Evolutionary conservation across 1,140 invertebrate genomes (phyloP).

Genomic region (Ptiloglossa arizonensis): DNA sequence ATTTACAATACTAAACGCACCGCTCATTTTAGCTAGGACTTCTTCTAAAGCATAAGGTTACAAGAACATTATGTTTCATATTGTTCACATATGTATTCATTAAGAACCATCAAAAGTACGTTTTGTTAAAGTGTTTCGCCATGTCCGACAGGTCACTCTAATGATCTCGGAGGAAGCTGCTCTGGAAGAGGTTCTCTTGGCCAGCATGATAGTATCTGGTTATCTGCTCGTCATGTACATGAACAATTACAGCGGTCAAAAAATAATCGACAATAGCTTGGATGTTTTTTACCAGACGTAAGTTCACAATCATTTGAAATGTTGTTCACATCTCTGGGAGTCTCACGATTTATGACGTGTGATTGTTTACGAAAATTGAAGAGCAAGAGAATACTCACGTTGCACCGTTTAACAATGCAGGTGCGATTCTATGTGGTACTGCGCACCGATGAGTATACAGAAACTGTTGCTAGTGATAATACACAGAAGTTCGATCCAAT

Average conservation of each 20-base stretch:
- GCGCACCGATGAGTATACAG: neutral
- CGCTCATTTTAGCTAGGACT: too few species aligned
- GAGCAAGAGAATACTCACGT: too few species aligned
- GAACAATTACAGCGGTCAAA: neutral
- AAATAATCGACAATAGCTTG: neutral
- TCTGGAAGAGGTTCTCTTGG: neutral
- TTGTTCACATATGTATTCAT: too few species aligned
- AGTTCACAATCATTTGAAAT: neutral
- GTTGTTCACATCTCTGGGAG: too few species aligned
- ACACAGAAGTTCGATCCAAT: neutral
- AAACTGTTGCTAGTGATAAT: conserved; percentile 26
- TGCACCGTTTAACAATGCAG: neutral
- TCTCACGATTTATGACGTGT: neutral
- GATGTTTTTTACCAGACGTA: neutral
- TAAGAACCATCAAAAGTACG: too few species aligned
- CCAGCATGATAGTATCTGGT: neutral
- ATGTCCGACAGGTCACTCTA: neutral
- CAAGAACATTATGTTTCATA: too few species aligned
- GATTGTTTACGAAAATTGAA: too few species aligned
- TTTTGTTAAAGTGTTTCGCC: too few species aligned
- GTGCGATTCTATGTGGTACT: conserved; percentile 24
- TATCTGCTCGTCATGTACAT: neutral
- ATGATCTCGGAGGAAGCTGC: neutral
- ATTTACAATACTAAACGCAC: too few species aligned
- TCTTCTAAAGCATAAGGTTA: too few species aligned